A percentile compares a stretch with the other conserved stretches of the same genome.
Conservation (phyloP, 2,113 vertebrate species). For the Hiodon tergisus region DNA sequence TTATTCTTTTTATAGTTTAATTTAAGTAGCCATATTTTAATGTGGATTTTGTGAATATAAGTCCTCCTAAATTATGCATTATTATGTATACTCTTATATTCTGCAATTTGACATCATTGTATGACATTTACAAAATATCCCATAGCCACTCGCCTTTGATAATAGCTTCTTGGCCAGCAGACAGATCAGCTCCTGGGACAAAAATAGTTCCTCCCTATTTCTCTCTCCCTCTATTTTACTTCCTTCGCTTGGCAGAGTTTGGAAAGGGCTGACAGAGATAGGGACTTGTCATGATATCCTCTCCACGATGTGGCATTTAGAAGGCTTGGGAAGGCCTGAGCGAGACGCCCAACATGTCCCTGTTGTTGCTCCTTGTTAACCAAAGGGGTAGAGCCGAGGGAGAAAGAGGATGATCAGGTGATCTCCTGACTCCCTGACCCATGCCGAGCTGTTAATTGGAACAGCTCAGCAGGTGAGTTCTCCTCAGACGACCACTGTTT, state of each 20-base stretch:
- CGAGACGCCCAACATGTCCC: too few relatives aligned
- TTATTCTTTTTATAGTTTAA: background rate
- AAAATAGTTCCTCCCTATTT: background rate
- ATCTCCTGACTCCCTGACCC: background rate
- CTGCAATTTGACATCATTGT: background rate
- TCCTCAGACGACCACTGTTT: background rate
- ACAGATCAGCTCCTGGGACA: background rate
- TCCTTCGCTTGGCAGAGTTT: too few relatives aligned
- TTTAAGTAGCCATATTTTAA: background rate
- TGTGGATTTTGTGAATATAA: background rate
- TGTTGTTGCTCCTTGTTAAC: too few relatives aligned
- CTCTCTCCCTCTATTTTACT: too few relatives aligned
- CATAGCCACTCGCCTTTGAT: background rate
- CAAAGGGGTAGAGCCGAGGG: too few relatives aligned
- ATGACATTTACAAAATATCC: background rate
- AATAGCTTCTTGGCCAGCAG: background rate
- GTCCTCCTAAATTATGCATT: background rate
- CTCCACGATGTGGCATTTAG: too few relatives aligned
- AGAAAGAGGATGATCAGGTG: too few relatives aligned
- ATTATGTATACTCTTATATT: background rate
- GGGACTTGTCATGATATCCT: too few relatives aligned
- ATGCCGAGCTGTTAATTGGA: background rate
- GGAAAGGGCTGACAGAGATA: too few relatives aligned
- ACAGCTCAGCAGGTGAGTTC: background rate
- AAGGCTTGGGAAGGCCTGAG: too few relatives aligned